Base-by-base conservation (phyloP, 2,888 invertebrate species). In the Odontomyia ornata region DNA sequence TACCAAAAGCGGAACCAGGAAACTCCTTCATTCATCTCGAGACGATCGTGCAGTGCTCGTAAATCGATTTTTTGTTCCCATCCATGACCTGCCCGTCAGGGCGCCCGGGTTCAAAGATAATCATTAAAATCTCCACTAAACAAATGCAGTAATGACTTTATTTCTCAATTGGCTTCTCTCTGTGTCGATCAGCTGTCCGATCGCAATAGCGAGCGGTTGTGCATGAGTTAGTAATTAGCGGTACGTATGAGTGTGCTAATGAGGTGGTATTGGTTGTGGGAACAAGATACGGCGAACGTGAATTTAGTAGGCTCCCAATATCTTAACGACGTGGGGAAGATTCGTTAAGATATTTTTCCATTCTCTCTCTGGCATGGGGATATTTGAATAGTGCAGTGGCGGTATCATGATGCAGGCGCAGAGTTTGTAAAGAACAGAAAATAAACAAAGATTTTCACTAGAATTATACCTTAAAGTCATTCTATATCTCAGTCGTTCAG, bases 111-210 rank as follows among this genome's bases (percentile, higher is more conserved):
- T 25, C 57, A 4, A 21, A 60, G 4, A 23, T n/a, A 5, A 60
- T 23, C 21, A 60, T 21, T 2, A 60, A 3, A n/a, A 5, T 23
- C 21, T 11, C 4, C 9, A 4, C n/a, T 23, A n/a, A 60, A 60
- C 57, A 60, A 60, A 60, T 25, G 21, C 57, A 18, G 21, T 60
- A 60, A 60, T 60, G 57, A 60, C 57, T 60, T 60, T 23, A 23
- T 60, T 25, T 60, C 25, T 60, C 11, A 25, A 25, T 21, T 13
- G 57, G 21, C 4, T 13, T 60, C 57, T 60, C 57, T 52, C 52
- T 52, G 15, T 23, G 23, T 1, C 21, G 57, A 60, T 60, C 57
- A 60, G 57, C 57, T 60, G 57, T 13, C 57, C 18, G 21, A 60
- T 9, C 57, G 25, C 57, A 4, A 60, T 21, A 13, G 18, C 23